Evolutionary conservation across 2,888 invertebrate species (phyloP).

Genomic region (Ochlodes sylvanus): DNA sequence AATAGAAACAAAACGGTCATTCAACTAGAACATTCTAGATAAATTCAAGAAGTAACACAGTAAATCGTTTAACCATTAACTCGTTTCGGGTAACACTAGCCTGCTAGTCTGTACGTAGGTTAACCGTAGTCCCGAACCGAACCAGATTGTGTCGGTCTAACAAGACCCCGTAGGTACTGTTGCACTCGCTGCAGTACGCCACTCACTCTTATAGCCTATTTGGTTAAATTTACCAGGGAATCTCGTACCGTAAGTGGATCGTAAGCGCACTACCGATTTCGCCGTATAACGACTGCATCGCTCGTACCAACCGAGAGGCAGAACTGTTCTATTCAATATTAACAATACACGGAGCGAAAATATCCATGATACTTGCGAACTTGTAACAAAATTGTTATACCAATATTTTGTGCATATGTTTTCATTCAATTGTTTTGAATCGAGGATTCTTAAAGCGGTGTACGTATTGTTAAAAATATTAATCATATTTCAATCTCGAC

Average conservation of each 20-base stretch:
- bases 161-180: conserved; percentile 59
- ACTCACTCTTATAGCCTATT: conserved; percentile 69
- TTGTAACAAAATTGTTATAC: conserved; percentile 26
- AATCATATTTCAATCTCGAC: conserved; percentile 6
- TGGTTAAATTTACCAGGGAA: conserved; percentile 70
- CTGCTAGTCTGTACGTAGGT: conserved; percentile 39
- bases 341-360: conserved; percentile 39
- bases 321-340: conserved; percentile 39
- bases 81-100: conserved; percentile 3
- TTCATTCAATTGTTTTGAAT: neutral
- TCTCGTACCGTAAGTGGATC: conserved; percentile 52
- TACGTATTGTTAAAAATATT: neutral
- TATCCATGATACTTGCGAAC: conserved; percentile 34
- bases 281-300: conserved; percentile 43
- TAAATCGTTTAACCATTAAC: conserved; percentile 4
- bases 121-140: conserved; percentile 55
- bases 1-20: neutral
- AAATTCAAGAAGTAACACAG: neutral
- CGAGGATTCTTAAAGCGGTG: neutral
- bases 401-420: conserved; percentile 1
- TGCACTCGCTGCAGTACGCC: conserved; percentile 62
- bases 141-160: conserved; percentile 69
- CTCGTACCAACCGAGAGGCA: conserved; percentile 32
- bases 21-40: neutral
- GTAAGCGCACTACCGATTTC: conserved; percentile 49